Evolutionary conservation across 2,113 vertebrate genomes (phyloP).

Genomic region (Hippoglossus stenolepis): DNA sequence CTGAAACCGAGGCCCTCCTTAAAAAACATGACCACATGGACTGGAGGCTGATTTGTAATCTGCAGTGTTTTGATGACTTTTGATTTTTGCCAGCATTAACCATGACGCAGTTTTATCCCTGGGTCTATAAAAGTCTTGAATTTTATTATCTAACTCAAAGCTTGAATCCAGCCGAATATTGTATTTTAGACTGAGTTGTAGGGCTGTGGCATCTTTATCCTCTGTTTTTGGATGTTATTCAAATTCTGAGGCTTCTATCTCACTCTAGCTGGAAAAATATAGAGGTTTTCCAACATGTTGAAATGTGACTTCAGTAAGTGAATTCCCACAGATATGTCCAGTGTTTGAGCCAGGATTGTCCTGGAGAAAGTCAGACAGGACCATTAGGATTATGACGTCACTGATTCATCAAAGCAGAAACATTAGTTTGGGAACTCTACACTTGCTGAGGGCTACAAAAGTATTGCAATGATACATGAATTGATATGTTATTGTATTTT

Average conservation of each 20-base stretch:
- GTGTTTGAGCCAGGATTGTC: background rate
- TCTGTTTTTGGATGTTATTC: background rate
- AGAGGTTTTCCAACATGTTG: background rate
- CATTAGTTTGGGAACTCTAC: background rate
- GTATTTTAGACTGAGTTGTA: background rate
- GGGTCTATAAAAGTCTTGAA: background rate
- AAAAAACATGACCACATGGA: conserved; percentile 53
- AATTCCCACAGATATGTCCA: background rate
- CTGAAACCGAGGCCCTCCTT: conserved; percentile 40
- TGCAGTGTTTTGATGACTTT: conserved; percentile 32
- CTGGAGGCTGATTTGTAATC: conserved; percentile 40
- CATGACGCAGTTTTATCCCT: background rate
- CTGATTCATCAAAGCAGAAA: background rate
- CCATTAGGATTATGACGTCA: background rate
- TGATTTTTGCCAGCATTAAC: background rate
- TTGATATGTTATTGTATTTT: no score
- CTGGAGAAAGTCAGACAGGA: background rate
- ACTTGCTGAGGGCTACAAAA: background rate
- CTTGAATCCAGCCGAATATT: background rate
- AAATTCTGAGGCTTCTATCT: background rate
- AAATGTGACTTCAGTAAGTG: background rate
- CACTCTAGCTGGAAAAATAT: no score
- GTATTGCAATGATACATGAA: background rate
- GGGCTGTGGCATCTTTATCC: background rate
- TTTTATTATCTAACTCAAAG: background rate